Evolutionary conservation across 2,113 vertebrate genomes (phyloP), one percentile per base, ranked within the genome.

Genomic region (Pluvianellus socialis): DNA sequence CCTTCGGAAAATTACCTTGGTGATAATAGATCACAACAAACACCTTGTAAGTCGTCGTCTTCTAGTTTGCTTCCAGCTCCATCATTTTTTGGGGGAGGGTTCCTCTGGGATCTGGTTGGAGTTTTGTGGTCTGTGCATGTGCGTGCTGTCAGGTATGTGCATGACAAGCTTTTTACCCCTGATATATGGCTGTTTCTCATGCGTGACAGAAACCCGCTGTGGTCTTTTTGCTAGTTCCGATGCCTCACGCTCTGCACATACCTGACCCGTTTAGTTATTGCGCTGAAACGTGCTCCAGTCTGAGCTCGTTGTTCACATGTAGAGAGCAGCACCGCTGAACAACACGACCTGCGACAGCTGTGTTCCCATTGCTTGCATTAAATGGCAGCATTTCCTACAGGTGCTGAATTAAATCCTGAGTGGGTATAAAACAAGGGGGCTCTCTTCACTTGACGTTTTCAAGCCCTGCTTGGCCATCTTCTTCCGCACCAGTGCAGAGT

Each of bases 21-120:
- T 62, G 59, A 18, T 38, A 49, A 27, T 0, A 0, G 58, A 42
- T 59, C 44, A 44, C 66, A 53, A 3, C 1, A 4, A 75, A 61
- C 33, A 47, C 1, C 1, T 7, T 67, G 8, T 32, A 50, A 63
- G 27, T 28, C 50, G 76, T 49, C 62, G 4, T 77, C 38, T 52
- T 45, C 27, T n/a, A 50, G 50, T 42, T 62, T 86, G 16, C 47
- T 59, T 91, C 26, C 26, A 68, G 21, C 12, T 49, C 42, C 40
- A 38, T 23, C 15, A 5, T 20, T 4, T 21, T 8, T 8, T 10
- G 8, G 14, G 44, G 14, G 15, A 59, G 27, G 10, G 19, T 52
- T 86, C 49, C 45, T 68, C 14, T 45, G 75, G 55, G 14, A 4
- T 32, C 27, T 76, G 21, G 33, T 15, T 73, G 71, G 30, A 86